Conservation (phyloP, 1,140 invertebrate genomes). For the Branchinecta lynchi region DNA sequence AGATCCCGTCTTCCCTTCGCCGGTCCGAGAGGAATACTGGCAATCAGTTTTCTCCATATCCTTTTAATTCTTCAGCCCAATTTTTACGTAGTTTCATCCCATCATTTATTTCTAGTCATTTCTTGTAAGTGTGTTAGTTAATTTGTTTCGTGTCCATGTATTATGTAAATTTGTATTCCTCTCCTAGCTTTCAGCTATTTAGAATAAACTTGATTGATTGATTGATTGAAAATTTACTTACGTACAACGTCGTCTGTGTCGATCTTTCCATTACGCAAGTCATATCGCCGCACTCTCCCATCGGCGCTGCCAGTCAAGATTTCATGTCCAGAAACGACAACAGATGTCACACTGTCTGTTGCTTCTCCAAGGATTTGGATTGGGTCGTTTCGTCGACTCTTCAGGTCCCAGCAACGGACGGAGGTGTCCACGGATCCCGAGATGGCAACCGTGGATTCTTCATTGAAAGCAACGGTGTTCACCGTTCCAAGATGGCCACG, state of each 20-base stretch:
- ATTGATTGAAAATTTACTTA: no score
- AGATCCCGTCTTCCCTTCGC: no score
- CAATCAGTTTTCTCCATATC: no score
- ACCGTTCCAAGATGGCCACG: slow-evolving; percentile 74
- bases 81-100: no score
- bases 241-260: slow-evolving; percentile 69
- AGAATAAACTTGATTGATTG: no score
- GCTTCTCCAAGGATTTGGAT: slow-evolving; percentile 74
- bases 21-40: no score
- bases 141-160: no score
- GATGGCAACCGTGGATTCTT: slow-evolving; percentile 74
- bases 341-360: slow-evolving; percentile 75
- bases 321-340: slow-evolving; percentile 56
- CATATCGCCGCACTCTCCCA: slow-evolving; percentile 68
- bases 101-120: no score
- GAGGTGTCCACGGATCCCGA: slow-evolving; percentile 85
- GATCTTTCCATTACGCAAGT: slow-evolving; percentile 68
- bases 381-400: slow-evolving; percentile 51
- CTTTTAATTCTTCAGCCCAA: no score
- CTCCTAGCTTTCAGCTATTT: no score
- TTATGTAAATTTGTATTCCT: no score
- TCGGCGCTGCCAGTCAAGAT: slow-evolving; percentile 84
- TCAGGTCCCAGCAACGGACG: slow-evolving; percentile 75
- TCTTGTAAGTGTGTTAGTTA: no score
- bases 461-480: slow-evolving; percentile 79